phyloP scores from a whole-genome alignment of 2,113 vertebrate species.

The Nettapus auritus region DNA sequence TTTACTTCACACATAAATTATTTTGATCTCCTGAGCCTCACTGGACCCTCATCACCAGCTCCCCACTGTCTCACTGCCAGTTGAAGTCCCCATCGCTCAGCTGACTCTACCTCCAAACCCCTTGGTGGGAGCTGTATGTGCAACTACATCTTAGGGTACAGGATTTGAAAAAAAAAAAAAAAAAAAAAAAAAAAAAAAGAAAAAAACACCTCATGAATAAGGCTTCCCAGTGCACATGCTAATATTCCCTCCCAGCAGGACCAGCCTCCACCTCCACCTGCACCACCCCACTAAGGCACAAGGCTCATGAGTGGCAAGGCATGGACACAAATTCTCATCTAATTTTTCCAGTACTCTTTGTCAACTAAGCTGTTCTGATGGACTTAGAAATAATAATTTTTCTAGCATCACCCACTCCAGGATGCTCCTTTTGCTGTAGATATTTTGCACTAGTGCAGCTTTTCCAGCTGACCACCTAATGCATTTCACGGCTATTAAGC shows the following conservation, averaged over 20 bases:
- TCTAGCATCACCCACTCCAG: not conserved
- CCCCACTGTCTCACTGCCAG: not conserved
- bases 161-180: not conserved
- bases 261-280: too few relatives aligned
- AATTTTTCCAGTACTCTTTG: not conserved
- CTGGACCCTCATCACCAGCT: not conserved
- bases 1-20: not conserved
- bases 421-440: not conserved
- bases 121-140: not conserved
- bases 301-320: rapidly evolving
- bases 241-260: too few relatives aligned
- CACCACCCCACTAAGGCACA: rapidly evolving
- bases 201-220: not conserved
- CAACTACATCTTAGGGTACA: not conserved
- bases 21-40: rapidly evolving
- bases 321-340: not conserved
- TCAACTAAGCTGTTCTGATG: not conserved
- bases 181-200: not conserved
- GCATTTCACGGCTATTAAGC: not conserved
- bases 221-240: not conserved
- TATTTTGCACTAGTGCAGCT: not conserved
- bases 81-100: not conserved
- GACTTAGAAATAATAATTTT: not conserved
- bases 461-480: conserved; percentile 2
- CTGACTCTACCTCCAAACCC: not conserved